These are phyloP conservation scores for Pagetopsis macropterus DNA, from an alignment of 2,797 vertebrate genomes.

Conservation along the genomic window DNA sequence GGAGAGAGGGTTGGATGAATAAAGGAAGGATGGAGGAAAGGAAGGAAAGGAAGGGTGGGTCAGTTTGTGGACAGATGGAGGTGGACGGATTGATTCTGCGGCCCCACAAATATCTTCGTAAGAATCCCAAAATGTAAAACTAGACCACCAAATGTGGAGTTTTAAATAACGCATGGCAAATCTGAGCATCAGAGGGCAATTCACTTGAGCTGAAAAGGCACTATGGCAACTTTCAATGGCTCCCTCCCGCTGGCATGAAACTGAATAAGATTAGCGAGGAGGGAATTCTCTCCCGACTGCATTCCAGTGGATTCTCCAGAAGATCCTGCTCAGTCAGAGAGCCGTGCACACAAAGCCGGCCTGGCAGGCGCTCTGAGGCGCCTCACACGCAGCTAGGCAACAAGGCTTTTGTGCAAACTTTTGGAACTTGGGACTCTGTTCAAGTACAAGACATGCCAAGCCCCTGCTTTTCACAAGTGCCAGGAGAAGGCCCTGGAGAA, in stretches of 20 bases:
- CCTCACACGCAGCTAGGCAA: slow-evolving; percentile 78
- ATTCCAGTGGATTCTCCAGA: slow-evolving; percentile 69
- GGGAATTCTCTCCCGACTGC: slow-evolving; percentile 41
- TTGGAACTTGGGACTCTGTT: slow-evolving; percentile 67
- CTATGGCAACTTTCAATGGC: slow-evolving; percentile 62
- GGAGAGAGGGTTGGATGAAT: neutral
- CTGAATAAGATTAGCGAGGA: slow-evolving; percentile 53
- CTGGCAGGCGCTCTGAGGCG: slow-evolving; percentile 53
- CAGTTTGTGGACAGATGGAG: neutral
- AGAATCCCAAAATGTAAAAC: slow-evolving; percentile 3
- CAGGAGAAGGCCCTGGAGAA: slow-evolving; percentile 50
- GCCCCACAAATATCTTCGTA: neutral
- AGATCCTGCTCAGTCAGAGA: slow-evolving; percentile 59
- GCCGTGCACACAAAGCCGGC: slow-evolving; percentile 61
- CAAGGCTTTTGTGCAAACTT: slow-evolving; percentile 74
- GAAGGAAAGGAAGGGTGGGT: neutral
- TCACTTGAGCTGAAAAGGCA: slow-evolving; percentile 49
- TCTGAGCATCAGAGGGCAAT: slow-evolving; percentile 22
- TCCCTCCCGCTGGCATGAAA: slow-evolving; percentile 56
- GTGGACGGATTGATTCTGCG: neutral
- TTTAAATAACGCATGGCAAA: slow-evolving; percentile 25
- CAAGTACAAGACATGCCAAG: slow-evolving; percentile 66
- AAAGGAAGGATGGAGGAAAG: neutral
- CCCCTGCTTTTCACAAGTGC: slow-evolving; percentile 54
- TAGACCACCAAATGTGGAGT: slow-evolving; percentile 39